Base-by-base conservation (phyloP, 2,888 invertebrate genomes). In the Oligia strigilis region DNA sequence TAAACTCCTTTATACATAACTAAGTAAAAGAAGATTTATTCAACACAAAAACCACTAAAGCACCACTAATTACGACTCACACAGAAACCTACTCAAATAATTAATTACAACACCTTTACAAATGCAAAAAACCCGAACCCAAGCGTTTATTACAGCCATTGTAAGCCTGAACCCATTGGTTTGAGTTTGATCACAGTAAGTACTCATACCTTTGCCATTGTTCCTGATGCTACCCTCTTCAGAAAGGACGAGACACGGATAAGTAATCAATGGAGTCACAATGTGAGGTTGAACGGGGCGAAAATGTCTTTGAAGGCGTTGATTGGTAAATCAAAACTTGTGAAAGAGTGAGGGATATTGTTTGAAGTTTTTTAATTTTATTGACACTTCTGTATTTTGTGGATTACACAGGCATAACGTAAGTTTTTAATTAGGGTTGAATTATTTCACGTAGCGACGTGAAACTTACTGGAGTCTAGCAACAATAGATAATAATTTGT, bases 101-200 rank as follows among this genome's bases (percentile, higher is more conserved):
- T 87, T 84, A 84, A 87, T 87, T 76, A 87, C 60, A 52, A 65
- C 71, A 78, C 60, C 75, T 73, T 75, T 62, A 80, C 52, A 83
- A 80, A 75, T 75, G 75, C 62, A 84, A 85, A 78, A 84, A 81
- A 65, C 70, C 64, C 49, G 65, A 65, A 36, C 55, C 65, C 62
- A 52, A 74, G 55, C 81, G 71, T 76, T 82, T 86, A 84, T 84
- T 83, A 86, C 75, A 19, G 52, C 72, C 66, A 80, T 86, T 87
- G 80, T 73, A 72, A 78, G 72, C 67, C 60, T n/a, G 74, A 66
- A 64, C 72, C 85, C 82, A 85, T 85, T 82, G 77, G 76, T 67
- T 73, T 55, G 76, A 90, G 84, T 89, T 88, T 85, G 84, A 89
- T 89, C 86, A 86, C 85, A 87, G 83, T 85, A 78, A 84, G 87